Conservation (phyloP, 2,797 vertebrate species). For the Anguilla marmorata region DNA sequence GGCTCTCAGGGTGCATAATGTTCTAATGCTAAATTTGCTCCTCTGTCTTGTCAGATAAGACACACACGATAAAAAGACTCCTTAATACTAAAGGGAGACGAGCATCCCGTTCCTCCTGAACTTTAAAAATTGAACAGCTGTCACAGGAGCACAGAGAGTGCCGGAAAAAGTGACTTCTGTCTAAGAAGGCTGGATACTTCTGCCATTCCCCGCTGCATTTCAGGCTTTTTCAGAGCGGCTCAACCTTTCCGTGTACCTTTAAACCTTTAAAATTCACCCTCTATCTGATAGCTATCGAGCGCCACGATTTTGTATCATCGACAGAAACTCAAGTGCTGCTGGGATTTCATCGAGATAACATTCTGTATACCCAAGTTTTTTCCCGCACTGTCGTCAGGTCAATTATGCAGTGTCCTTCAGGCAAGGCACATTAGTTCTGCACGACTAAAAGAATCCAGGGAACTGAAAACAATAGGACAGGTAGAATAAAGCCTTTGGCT, state of each 20-base stretch:
- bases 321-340: neutral
- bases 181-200: constrained; percentile 4
- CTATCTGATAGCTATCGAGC: neutral
- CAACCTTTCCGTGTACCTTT: neutral
- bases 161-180: constrained; percentile 3
- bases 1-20: neutral
- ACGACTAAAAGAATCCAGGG: constrained; percentile 34
- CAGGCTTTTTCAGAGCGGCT: neutral
- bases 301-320: neutral
- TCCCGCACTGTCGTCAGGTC: neutral
- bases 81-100: constrained; percentile 4
- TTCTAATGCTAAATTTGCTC: constrained; percentile 22
- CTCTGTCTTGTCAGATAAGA: constrained; percentile 21
- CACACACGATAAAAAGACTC: neutral
- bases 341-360: neutral
- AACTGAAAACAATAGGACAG: constrained; percentile 34
- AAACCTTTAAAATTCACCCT: neutral
- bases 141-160: neutral
- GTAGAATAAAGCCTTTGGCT: constrained; percentile 31
- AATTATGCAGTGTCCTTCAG: neutral
- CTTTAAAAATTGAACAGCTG: constrained; percentile 20
- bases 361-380: neutral
- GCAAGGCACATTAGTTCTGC: constrained; percentile 12
- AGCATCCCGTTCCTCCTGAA: neutral
- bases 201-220: neutral